Evolutionary conservation across 2,113 vertebrate genomes (phyloP).

Genomic region (Hippocampus mohnikei): DNA sequence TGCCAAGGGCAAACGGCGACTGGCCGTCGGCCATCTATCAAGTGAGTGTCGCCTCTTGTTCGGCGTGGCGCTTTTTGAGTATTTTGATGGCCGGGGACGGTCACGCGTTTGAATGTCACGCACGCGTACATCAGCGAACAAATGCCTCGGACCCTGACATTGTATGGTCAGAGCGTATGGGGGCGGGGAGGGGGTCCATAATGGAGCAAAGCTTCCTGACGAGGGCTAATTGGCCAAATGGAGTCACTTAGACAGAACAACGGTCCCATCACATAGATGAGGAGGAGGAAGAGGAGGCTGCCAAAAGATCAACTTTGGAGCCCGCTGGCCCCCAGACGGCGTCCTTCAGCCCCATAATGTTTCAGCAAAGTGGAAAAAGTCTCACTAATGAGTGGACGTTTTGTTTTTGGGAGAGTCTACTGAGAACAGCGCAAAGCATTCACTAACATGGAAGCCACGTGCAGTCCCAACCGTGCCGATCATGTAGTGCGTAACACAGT

Average conservation of each 20-base stretch:
- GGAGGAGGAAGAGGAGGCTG: conserved; percentile 29
- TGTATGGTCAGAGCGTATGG: conserved; percentile 43
- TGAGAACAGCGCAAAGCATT: background rate
- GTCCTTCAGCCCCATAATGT: background rate
- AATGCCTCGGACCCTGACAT: conserved; percentile 57
- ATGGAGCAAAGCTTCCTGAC: conserved; percentile 49
- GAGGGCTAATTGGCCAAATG: conserved; percentile 63
- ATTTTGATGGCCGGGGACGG: conserved; percentile 54
- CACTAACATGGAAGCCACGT: background rate
- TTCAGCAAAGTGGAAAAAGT: background rate
- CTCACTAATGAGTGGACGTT: conserved; percentile 6
- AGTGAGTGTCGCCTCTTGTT: conserved; percentile 50
- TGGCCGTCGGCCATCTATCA: conserved; percentile 44
- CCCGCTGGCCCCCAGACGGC: conserved; percentile 4
- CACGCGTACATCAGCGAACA: conserved; percentile 63
- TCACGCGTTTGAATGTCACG: conserved; percentile 67
- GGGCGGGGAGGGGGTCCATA: conserved; percentile 37
- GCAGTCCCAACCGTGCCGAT: background rate
- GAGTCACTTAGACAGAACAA: conserved; percentile 62
- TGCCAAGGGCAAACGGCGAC: conserved; percentile 65
- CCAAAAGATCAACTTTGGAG: conserved; percentile 18
- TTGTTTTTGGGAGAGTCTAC: conserved; percentile 3
- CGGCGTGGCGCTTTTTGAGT: conserved; percentile 64
- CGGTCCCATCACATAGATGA: conserved; percentile 51
- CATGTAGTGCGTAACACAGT: background rate